Evolutionary conservation across 2,888 invertebrate species (phyloP).

Genomic region (Scaptomyza parva): DNA sequence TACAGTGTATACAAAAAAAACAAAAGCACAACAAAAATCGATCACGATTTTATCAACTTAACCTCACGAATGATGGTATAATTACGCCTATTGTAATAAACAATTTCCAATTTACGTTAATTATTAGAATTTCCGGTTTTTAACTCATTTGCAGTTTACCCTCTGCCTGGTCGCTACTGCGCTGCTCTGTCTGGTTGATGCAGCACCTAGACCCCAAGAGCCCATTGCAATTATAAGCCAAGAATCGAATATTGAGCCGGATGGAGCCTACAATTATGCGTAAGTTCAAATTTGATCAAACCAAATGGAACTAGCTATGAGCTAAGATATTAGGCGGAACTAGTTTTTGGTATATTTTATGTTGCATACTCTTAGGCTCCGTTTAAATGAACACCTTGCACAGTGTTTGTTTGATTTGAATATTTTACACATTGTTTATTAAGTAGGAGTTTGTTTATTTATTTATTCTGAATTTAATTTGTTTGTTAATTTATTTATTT

Average conservation of each 20-base stretch:
- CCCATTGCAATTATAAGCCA: conserved; percentile 89
- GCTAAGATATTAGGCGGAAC: background rate
- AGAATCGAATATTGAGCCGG: conserved; percentile 89
- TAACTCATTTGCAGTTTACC: conserved; percentile 76
- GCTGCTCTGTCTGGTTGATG: conserved; percentile 84
- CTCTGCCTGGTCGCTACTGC: conserved; percentile 77
- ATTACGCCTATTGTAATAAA: conserved; percentile 53
- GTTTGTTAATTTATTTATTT: too few relatives aligned
- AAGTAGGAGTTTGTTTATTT: too few relatives aligned
- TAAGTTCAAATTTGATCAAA: conserved; percentile 77
- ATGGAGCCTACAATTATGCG: conserved; percentile 91
- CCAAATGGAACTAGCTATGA: conserved; percentile 9
- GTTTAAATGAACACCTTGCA: too few relatives aligned
- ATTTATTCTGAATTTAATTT: too few relatives aligned
- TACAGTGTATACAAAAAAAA: conserved; percentile 8
- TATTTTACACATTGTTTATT: too few relatives aligned
- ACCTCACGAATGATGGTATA: conserved; percentile 15
- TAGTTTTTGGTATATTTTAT: background rate
- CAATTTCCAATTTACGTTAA: conserved; percentile 53
- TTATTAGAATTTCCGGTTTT: conserved; percentile 49
- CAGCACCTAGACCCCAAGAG: conserved; percentile 88
- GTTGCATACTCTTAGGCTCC: conserved; percentile 49
- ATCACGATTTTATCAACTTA: conserved; percentile 41
- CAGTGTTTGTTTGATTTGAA: too few relatives aligned
- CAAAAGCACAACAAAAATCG: conserved; percentile 10